Percentiles rank a stretch among this genome's conserved stretches.
Conservation (phyloP, 37 sponge, comb jelly and placozoan genomes). For the Chondrilla cf. caribensis region DNA sequence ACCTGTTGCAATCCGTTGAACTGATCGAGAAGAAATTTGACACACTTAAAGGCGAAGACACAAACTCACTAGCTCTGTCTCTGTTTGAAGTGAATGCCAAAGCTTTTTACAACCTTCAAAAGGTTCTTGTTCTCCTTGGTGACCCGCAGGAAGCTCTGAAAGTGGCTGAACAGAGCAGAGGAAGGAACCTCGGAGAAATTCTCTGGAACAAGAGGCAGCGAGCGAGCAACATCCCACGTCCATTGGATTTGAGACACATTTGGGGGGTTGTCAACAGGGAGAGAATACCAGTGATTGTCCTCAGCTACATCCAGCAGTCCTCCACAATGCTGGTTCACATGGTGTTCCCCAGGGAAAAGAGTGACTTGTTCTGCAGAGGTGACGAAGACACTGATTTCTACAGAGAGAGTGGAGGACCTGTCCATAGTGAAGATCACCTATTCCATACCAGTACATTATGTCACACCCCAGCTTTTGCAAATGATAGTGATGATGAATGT, state of each 20-base stretch:
- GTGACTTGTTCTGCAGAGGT: too few relatives aligned
- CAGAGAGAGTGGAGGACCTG: not conserved
- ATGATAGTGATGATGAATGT: too few relatives aligned
- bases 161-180: constrained; percentile 56
- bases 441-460: too few relatives aligned
- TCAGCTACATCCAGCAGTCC: not conserved
- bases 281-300: not conserved
- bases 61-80: constrained; percentile 50
- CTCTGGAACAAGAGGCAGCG: constrained; percentile 30
- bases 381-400: not conserved
- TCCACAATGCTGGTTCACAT: constrained; percentile 13
- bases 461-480: too few relatives aligned
- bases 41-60: constrained; percentile 42
- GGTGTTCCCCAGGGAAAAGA: not conserved
- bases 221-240: not conserved
- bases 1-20: constrained; percentile 41
- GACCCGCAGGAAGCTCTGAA: constrained; percentile 34
- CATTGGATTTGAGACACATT: not conserved
- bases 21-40: constrained; percentile 36
- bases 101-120: constrained; percentile 59
- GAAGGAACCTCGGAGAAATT: constrained; percentile 66
- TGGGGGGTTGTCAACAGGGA: constrained; percentile 3
- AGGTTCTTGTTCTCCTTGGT: constrained; percentile 36
- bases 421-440: too few relatives aligned
- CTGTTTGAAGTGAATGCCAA: constrained; percentile 58